Conservation (phyloP, 2,797 vertebrate species). For the Falco berigora region DNA sequence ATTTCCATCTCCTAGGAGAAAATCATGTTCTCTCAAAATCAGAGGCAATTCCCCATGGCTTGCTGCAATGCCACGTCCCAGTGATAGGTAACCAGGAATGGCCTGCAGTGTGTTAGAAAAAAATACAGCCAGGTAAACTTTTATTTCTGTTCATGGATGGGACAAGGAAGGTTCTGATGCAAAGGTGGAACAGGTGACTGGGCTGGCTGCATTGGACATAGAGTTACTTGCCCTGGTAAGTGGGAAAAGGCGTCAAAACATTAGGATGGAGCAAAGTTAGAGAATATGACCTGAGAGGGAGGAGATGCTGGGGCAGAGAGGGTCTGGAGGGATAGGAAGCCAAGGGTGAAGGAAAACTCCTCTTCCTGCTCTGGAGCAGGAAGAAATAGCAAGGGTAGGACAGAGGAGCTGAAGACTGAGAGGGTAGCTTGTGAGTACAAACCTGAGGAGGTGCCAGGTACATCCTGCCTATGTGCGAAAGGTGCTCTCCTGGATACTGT, state of each 20-base stretch:
- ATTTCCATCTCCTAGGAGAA: not conserved
- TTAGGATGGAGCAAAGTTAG: not conserved
- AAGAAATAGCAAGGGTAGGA: not conserved
- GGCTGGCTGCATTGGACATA: not conserved
- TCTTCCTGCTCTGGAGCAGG: not conserved
- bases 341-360: not conserved
- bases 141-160: not conserved
- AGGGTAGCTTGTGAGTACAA: fast-evolving
- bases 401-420: not conserved
- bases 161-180: not conserved
- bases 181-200: not conserved
- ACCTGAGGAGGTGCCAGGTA: not conserved
- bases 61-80: not conserved
- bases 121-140: not conserved
- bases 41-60: not conserved
- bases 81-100: not conserved
- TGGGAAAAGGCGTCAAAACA: fast-evolving
- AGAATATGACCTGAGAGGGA: not conserved
- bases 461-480: fast-evolving
- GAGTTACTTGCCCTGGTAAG: not conserved
- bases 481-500: not conserved
- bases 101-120: not conserved
- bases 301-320: not conserved
- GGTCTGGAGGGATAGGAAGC: not conserved
- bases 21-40: not conserved